Conservation (phyloP, 2,113 vertebrate species). For the Phycodurus eques region DNA sequence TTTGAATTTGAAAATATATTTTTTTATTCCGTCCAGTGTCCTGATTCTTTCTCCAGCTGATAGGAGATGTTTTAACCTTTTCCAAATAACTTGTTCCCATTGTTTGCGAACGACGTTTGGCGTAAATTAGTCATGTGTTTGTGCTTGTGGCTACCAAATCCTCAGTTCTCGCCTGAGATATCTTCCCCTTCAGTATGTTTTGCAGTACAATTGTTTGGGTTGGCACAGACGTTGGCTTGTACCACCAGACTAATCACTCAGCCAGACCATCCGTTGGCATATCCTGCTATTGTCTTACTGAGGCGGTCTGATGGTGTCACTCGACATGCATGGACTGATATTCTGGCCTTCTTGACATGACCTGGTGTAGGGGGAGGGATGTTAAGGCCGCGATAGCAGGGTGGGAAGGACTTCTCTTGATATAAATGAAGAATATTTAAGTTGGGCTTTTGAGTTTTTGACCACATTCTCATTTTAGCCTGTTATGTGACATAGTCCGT, state of each 20-base stretch:
- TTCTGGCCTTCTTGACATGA: conserved; percentile 34
- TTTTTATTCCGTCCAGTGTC: background rate
- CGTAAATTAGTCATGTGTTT: conserved; percentile 28
- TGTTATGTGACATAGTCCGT: conserved; percentile 5
- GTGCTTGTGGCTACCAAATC: conserved; percentile 8
- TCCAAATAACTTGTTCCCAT: conserved; percentile 40
- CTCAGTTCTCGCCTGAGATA: conserved; percentile 46
- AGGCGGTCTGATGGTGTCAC: conserved; percentile 48
- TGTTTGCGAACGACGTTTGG: conserved; percentile 19
- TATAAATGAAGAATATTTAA: conserved; percentile 48
- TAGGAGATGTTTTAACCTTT: conserved; percentile 12
- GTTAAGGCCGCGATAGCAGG: conserved; percentile 17
- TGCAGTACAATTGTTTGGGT: conserved; percentile 56
- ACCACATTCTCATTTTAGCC: conserved; percentile 18
- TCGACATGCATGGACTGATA: conserved; percentile 41
- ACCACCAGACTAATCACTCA: conserved; percentile 60
- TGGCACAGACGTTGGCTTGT: conserved; percentile 35
- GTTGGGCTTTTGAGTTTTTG: conserved; percentile 4
- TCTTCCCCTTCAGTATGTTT: conserved; percentile 38
- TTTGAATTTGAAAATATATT: background rate
- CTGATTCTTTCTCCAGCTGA: conserved; percentile 3
- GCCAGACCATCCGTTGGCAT: conserved; percentile 61
- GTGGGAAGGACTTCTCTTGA: conserved; percentile 17
- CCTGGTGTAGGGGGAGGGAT: conserved; percentile 41
- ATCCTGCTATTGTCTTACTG: conserved; percentile 69